A percentile compares a stretch with the other conserved stretches of the same genome.
Evolutionary conservation across 2,797 vertebrate genomes (phyloP).

Genomic region (Alcedo quadribrachys): DNA sequence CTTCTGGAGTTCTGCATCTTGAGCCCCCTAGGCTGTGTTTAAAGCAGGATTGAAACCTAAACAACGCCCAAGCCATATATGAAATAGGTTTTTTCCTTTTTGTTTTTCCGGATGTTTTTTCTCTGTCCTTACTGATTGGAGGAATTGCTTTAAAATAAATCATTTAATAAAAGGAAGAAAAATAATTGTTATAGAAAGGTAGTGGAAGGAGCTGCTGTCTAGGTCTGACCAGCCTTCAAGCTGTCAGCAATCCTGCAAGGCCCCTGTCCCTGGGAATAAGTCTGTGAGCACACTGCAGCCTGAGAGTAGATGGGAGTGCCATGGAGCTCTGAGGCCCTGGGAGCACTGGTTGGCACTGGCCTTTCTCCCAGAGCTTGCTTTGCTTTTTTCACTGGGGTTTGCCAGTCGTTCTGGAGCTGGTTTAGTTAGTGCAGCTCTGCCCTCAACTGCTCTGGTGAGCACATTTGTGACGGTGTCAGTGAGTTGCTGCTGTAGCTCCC

Average conservation of each 20-base stretch:
- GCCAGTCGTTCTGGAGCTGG: neutral
- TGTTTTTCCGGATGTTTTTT: neutral
- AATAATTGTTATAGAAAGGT: neutral
- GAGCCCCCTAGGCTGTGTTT: neutral
- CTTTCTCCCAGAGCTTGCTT: neutral
- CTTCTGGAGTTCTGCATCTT: neutral
- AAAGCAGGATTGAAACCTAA: neutral
- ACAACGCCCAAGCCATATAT: rapidly evolving
- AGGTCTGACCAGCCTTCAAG: neutral
- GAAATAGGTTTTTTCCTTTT: neutral
- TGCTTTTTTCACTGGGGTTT: neutral
- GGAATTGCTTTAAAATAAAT: neutral
- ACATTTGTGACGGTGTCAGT: rapidly evolving
- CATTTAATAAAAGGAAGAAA: neutral
- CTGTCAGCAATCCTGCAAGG: neutral
- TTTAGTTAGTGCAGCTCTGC: neutral
- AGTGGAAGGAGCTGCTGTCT: neutral
- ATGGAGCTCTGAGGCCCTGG: neutral
- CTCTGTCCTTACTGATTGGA: neutral
- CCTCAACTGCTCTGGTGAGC: neutral
- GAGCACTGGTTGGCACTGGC: neutral
- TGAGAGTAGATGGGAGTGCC: neutral
- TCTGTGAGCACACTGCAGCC: neutral
- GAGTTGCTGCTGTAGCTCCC: neutral
- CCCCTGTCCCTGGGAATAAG: neutral